Conservation (phyloP, 2,888 invertebrate genomes). For the Sympetrum striolatum region DNA sequence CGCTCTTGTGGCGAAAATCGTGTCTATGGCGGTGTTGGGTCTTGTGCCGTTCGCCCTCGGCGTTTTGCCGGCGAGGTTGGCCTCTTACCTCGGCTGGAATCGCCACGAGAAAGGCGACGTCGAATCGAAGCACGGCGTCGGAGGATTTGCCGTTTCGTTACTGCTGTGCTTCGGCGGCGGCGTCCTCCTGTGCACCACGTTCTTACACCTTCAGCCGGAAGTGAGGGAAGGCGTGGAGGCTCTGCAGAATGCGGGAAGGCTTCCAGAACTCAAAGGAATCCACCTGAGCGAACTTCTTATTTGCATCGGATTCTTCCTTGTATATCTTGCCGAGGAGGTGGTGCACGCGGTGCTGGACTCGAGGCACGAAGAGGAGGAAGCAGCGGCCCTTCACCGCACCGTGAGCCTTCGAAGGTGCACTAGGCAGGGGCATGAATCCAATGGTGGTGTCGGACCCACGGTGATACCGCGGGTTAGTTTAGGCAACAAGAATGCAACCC, state of each 20-base stretch:
- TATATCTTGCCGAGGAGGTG: constrained; percentile 81
- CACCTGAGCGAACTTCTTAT: constrained; percentile 67
- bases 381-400: constrained; percentile 54
- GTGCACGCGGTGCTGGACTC: constrained; percentile 73
- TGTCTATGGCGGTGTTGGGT: constrained; percentile 81
- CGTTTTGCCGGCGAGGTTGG: constrained; percentile 73
- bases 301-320: constrained; percentile 73
- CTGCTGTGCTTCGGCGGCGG: constrained; percentile 72
- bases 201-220: constrained; percentile 71
- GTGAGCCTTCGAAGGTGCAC: constrained; percentile 56
- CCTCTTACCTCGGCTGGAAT: constrained; percentile 70
- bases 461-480: constrained; percentile 54
- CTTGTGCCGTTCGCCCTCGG: constrained; percentile 78
- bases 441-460: constrained; percentile 47
- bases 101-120: constrained; percentile 48
- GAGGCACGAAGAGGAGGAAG: constrained; percentile 59
- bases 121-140: not conserved
- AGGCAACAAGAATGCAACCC: constrained; percentile 44
- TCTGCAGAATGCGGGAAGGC: constrained; percentile 59
- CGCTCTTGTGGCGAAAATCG: constrained; percentile 74
- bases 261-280: constrained; percentile 59
- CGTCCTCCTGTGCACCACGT: constrained; percentile 70
- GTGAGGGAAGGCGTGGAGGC: constrained; percentile 65
- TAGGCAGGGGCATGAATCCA: constrained; percentile 48
- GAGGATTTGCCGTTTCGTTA: constrained; percentile 62